Evolutionary conservation across 2,797 vertebrate species (phyloP).

Genomic region (Tragopan temminckii): DNA sequence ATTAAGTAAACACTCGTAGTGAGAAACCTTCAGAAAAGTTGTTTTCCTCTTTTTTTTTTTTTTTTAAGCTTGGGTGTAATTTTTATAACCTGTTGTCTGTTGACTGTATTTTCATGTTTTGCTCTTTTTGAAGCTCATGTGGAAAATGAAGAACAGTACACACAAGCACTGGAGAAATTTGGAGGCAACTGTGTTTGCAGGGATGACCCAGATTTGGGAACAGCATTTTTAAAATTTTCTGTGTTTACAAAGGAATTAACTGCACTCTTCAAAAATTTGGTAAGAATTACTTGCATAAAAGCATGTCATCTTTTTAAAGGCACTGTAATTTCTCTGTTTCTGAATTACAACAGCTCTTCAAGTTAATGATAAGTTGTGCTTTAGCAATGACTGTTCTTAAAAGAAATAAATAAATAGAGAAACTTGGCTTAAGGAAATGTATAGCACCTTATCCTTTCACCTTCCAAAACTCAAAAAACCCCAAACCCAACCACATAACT

Average conservation of each 20-base stretch:
- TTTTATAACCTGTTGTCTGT: neutral
- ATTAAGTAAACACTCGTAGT: neutral
- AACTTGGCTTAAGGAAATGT: neutral
- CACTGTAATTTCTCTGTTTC: neutral
- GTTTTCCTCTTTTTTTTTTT: neutral
- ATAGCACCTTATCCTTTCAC: neutral
- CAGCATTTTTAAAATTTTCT: slow-evolving; percentile 97
- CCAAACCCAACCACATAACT: neutral
- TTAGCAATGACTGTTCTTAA: neutral
- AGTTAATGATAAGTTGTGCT: neutral
- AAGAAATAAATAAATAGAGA: neutral
- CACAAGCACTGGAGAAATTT: slow-evolving; percentile 98
- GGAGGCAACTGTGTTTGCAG: slow-evolving; percentile 97
- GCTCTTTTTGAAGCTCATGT: slow-evolving; percentile 89
- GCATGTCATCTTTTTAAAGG: neutral
- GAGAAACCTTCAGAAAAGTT: neutral
- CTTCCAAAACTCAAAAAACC: neutral
- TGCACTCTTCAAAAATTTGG: slow-evolving; percentile 98
- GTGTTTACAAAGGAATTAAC: slow-evolving; percentile 99
- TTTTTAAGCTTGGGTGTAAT: neutral
- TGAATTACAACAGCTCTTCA: neutral
- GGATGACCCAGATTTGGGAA: slow-evolving; percentile 97
- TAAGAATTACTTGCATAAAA: slow-evolving; percentile 78
- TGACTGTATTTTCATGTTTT: slow-evolving; percentile 40
- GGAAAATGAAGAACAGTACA: slow-evolving; percentile 99